Evolutionary conservation across 2,113 vertebrate genomes (phyloP), one percentile per base, ranked within the genome.

Genomic region (Formicarius rufipectus): DNA sequence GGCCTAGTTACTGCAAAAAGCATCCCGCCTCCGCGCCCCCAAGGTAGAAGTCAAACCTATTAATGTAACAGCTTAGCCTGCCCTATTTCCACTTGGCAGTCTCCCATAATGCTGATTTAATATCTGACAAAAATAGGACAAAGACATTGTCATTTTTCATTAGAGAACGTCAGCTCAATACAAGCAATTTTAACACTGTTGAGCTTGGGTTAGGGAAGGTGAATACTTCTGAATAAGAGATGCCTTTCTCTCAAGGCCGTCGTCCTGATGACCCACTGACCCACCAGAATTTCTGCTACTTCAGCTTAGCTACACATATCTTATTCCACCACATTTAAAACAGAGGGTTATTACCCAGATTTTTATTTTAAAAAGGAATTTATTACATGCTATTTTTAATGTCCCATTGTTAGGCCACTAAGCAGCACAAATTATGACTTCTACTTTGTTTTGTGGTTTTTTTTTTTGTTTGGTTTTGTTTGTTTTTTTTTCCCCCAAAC

Each of bases 111-210:
- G 79, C 95, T 88, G 90, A 93, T 93, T 96, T 94, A 94, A 77
- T 96, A 94, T 94, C 93, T 90, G 72, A 96, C 67, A 91, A 96
- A 96, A 97, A 96, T 85, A 96, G 94, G 87, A 96, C 93, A 96
- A 93, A 95, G 89, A 59, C 50, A 58, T 28, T 35, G 87, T 96
- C 96, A 95, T 91, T 94, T 96, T 92, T 96, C 97, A 97, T 96
- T 95, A 96, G 96, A 86, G 94, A 96, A 87, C 6, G 20, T 23
- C 67, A 62, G 82, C 53, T 93, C 93, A 74, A 72, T 37, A 85
- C 63, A 95, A 95, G 92, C 94, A 87, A 87, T 63, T 67, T 59
- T 84, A 58, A 88, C 78, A 74, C 75, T 20, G 53, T 50, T 27
- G 69, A 74, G 77, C 73, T 47, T 9, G 30, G 39, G 58, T 27